Conservation (phyloP, 2,113 vertebrate species). For the Oceanites oceanicus region DNA sequence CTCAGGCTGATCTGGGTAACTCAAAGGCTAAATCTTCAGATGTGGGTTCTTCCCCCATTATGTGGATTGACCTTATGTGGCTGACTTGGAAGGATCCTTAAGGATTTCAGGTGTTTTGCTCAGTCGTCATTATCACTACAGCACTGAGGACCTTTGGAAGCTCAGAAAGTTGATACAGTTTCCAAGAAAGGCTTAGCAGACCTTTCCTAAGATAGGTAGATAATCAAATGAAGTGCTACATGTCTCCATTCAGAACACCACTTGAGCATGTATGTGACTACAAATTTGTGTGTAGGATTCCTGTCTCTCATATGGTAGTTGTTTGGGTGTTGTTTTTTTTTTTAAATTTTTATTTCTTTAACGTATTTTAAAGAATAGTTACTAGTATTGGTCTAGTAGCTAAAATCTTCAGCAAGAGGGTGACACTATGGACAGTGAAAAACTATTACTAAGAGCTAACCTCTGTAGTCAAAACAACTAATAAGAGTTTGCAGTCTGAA, state of each 20-base stretch:
- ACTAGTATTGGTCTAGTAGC: neutral
- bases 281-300: neutral
- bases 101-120: neutral
- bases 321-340: neutral
- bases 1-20: neutral
- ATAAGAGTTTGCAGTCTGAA: neutral
- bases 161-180: neutral
- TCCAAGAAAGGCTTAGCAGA: neutral
- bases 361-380: neutral
- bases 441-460: neutral
- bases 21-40: neutral
- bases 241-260: neutral
- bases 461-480: neutral
- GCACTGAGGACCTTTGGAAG: neutral
- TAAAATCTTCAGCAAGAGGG: neutral
- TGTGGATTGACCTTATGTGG: neutral
- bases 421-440: neutral
- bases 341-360: neutral
- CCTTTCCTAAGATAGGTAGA: neutral
- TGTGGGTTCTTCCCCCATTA: neutral
- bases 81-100: neutral
- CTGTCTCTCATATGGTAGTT: neutral
- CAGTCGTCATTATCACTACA: neutral
- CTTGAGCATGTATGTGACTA: neutral
- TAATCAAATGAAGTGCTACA: neutral